Evolutionary conservation across 2,888 invertebrate species (phyloP).

Genomic region (Caenorhabditis japonica): DNA sequence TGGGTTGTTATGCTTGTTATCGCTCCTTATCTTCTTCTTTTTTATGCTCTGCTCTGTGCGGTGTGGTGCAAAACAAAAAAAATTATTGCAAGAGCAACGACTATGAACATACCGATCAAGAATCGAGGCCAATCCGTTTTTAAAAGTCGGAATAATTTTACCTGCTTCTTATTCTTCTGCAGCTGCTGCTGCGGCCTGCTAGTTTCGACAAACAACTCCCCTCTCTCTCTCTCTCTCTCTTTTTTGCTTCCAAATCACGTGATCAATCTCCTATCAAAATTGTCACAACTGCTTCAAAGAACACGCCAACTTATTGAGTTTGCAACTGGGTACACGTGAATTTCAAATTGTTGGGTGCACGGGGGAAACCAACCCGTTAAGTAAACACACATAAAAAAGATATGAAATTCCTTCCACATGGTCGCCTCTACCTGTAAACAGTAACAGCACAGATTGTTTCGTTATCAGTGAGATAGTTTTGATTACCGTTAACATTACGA

Average conservation of each 20-base stretch:
- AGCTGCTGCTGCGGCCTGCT: no score
- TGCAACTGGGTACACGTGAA: conserved; percentile 28
- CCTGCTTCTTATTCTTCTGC: no score
- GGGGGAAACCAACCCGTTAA: conserved; percentile 1
- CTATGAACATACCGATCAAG: no score
- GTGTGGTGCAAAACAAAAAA: conserved; percentile 25
- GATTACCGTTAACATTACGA: no score
- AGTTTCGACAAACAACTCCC: conserved; percentile 29
- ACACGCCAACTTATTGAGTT: conserved; percentile 8
- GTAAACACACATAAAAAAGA: not conserved
- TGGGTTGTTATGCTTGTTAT: conserved; percentile 44
- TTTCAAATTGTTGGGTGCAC: conserved; percentile 22
- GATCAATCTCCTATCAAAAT: conserved; percentile 18
- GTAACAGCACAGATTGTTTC: not conserved
- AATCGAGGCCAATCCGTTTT: no score
- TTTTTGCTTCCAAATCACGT: no score
- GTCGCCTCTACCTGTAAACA: no score
- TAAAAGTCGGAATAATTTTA: no score
- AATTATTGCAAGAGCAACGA: no score
- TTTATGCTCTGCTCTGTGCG: not conserved
- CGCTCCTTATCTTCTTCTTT: no score
- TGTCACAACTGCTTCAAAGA: conserved; percentile 33
- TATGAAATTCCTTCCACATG: not conserved
- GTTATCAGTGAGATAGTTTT: no score
- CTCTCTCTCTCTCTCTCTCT: no score